Base-by-base conservation (phyloP, 2,113 vertebrate genomes). In the Dolichallabes microphthalmus region DNA sequence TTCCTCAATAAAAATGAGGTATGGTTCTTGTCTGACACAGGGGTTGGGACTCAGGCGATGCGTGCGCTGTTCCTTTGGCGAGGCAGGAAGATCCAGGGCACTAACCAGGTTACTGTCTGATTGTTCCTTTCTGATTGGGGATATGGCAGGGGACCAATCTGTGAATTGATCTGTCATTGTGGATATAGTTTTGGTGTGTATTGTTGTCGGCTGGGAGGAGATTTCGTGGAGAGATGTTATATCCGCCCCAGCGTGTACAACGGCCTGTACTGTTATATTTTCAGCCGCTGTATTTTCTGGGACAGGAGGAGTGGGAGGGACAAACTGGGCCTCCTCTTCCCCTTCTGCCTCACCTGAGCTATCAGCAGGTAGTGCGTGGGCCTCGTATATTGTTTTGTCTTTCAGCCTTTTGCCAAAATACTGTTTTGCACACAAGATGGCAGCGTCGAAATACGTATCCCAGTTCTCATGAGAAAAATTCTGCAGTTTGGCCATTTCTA, bases 361-460 rank as follows among this genome's bases (percentile, higher is more conserved):
- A 4, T 0, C 2, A 66, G 11, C n/a, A 13, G 12, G n/a, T 14
- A 0, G n/a, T n/a, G n/a, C n/a, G 1, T 11, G 2, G 12, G 63
- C 4, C n/a, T 30, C 63, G n/a, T 13, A 11, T 3, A 27, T 12
- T 12, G 11, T 30, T 58, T 58, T 6, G 19, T 58, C 57, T 19
- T 57, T 15, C 4, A 57, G 4, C 4, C 14, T 57, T 4, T 2
- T 57, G 1, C 55, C 55, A 4, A 57, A 2, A 15, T 4, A 3
- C 1, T 14, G 55, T 57, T 17, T 57, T 15, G 55, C 55, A 1
- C 57, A 58, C 6, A 60, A 1, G 8, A 22, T 60, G 58, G 58
- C 58, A 1, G 20, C 25, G 9, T 60, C 6, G 4, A 22, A 60
- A 8, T 5, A 60, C 9, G 25, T 5, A 1, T 60, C 58, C 58